Evolutionary conservation across 2,797 vertebrate species (phyloP).

Genomic region (Varecia variegata): DNA sequence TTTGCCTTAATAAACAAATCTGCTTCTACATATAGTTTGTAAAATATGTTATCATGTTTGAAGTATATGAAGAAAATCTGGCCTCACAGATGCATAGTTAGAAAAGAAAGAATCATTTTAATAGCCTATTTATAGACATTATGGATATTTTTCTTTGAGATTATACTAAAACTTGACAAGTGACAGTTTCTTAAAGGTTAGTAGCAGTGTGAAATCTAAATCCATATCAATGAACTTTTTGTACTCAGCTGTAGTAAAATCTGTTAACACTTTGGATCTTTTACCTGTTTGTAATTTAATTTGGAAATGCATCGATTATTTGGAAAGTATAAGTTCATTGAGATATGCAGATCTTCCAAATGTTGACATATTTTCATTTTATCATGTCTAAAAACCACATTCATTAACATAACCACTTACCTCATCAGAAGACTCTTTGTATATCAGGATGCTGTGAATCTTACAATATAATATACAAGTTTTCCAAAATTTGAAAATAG

Average conservation of each 20-base stretch:
- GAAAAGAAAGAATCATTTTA: neutral
- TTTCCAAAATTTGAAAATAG: neutral
- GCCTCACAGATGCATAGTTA: neutral
- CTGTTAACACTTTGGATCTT: neutral
- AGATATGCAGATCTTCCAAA: neutral
- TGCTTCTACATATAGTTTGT: neutral
- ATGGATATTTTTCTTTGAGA: neutral
- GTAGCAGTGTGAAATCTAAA: neutral
- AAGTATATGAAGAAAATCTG: neutral
- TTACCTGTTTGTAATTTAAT: neutral
- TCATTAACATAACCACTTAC: neutral
- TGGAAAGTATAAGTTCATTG: neutral
- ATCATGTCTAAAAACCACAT: neutral
- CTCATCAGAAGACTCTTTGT: neutral
- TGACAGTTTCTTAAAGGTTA: neutral
- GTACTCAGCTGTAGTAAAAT: neutral
- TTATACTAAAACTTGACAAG: neutral
- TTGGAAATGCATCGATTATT: neutral
- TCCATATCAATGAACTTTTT: neutral
- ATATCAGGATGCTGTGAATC: neutral
- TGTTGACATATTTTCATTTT: neutral
- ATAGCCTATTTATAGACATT: neutral
- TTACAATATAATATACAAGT: neutral
- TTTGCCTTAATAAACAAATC: neutral
- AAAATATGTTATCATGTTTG: neutral